Conservation (phyloP, 1,140 invertebrate genomes). For the Drosophila mauritiana region DNA sequence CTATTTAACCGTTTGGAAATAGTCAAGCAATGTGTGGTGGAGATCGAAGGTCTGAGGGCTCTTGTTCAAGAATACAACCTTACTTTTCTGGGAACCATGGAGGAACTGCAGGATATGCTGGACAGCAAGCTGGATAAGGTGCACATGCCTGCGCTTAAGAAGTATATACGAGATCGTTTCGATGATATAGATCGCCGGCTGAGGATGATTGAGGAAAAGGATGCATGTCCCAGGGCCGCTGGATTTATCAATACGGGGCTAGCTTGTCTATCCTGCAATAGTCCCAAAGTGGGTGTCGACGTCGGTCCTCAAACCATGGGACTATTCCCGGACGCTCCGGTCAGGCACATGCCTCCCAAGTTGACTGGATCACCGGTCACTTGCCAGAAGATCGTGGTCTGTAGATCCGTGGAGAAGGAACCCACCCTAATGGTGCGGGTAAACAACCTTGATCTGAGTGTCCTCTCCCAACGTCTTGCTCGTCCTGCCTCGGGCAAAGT, state of each 20-base stretch:
- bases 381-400: constrained; percentile 47
- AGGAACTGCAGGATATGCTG: constrained; percentile 82
- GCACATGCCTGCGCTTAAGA: constrained; percentile 77
- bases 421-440: constrained; percentile 66
- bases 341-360: not conserved
- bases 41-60: constrained; percentile 60
- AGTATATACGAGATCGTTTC: constrained; percentile 75
- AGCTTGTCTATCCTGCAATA: constrained; percentile 62
- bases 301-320: constrained; percentile 49
- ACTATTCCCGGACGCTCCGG: constrained; percentile 47
- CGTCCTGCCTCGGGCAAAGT: constrained; percentile 54
- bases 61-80: constrained; percentile 63
- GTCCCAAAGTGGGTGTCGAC: constrained; percentile 52
- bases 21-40: constrained; percentile 67
- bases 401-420: constrained; percentile 60
- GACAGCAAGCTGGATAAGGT: constrained; percentile 80
- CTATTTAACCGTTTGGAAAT: constrained; percentile 61
- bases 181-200: constrained; percentile 57
- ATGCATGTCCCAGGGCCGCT: constrained; percentile 62
- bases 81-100: constrained; percentile 73
- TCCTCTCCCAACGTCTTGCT: constrained; percentile 53
- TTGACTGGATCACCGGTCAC: not conserved
- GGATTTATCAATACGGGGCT: constrained; percentile 62
- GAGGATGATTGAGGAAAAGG: constrained; percentile 53
- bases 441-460: constrained; percentile 55